These are phyloP conservation scores for Rhinella marina DNA, from an alignment of 2,797 vertebrate genomes.

Conservation along the genomic window DNA sequence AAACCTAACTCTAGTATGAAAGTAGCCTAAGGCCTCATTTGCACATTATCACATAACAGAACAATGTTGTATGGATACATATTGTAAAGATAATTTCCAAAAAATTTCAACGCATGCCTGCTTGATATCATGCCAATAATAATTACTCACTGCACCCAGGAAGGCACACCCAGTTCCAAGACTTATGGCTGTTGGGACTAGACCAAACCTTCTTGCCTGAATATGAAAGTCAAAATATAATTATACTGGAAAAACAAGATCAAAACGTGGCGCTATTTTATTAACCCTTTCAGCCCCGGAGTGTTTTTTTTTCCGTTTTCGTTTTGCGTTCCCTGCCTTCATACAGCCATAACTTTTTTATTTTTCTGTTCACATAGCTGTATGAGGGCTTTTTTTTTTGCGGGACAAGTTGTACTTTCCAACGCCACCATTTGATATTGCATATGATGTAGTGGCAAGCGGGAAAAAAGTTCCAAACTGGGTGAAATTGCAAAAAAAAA, in stretches of 20 bases:
- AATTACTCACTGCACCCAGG: constrained; percentile 74
- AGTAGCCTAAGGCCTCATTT: not conserved
- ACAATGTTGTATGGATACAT: not conserved
- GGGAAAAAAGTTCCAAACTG: too few relatives aligned
- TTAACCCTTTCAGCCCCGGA: too few relatives aligned
- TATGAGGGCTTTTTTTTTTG: too few relatives aligned
- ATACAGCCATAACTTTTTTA: too few relatives aligned
- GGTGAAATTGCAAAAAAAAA: too few relatives aligned
- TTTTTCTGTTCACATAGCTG: too few relatives aligned
- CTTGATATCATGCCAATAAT: not conserved
- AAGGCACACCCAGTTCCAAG: constrained; percentile 70
- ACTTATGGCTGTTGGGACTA: constrained; percentile 71
- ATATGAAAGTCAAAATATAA: not conserved
- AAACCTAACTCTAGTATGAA: too few relatives aligned
- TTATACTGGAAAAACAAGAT: not conserved
- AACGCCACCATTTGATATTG: too few relatives aligned
- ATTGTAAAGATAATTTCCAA: not conserved
- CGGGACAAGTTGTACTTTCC: too few relatives aligned
- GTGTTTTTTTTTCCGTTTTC: too few relatives aligned
- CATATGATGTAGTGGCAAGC: too few relatives aligned
- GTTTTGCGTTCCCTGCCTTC: too few relatives aligned
- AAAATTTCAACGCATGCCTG: not conserved
- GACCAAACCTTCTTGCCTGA: constrained; percentile 76
- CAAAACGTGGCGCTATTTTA: not conserved
- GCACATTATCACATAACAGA: not conserved